Conservation (phyloP, 2,888 invertebrate species). For the Serrognathus titanus region DNA sequence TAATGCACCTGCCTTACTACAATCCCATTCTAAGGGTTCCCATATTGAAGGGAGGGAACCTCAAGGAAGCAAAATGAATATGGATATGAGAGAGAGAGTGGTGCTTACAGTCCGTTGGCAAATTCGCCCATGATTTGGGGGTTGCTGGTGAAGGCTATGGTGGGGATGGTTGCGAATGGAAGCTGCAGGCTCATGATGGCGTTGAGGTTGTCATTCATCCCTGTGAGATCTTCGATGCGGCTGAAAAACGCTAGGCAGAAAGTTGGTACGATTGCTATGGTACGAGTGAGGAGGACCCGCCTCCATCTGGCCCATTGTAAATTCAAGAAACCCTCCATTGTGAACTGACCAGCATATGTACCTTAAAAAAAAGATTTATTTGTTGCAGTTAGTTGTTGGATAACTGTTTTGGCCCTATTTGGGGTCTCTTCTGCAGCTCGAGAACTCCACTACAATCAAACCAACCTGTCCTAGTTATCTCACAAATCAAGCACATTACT, state of each 20-base stretch:
- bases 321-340: conserved; percentile 85
- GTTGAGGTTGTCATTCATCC: conserved; percentile 83
- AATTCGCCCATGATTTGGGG: conserved; percentile 80
- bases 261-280: conserved; percentile 75
- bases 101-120: conserved; percentile 69
- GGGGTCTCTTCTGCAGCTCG: too few relatives aligned
- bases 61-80: too few relatives aligned
- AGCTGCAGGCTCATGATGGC: conserved; percentile 83
- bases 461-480: too few relatives aligned
- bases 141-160: conserved; percentile 81
- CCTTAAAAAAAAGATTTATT: conserved; percentile 28
- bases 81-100: not conserved
- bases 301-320: conserved; percentile 85
- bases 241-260: conserved; percentile 68
- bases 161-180: conserved; percentile 83
- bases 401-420: too few relatives aligned
- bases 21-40: too few relatives aligned
- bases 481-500: too few relatives aligned
- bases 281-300: conserved; percentile 77
- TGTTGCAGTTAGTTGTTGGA: too few relatives aligned
- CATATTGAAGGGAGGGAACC: too few relatives aligned
- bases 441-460: not conserved
- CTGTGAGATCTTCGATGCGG: conserved; percentile 65
- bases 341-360: conserved; percentile 84
- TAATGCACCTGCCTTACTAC: too few relatives aligned